Evolutionary conservation across 2,113 vertebrate genomes (phyloP).

Genomic region (Prunella fulvescens): DNA sequence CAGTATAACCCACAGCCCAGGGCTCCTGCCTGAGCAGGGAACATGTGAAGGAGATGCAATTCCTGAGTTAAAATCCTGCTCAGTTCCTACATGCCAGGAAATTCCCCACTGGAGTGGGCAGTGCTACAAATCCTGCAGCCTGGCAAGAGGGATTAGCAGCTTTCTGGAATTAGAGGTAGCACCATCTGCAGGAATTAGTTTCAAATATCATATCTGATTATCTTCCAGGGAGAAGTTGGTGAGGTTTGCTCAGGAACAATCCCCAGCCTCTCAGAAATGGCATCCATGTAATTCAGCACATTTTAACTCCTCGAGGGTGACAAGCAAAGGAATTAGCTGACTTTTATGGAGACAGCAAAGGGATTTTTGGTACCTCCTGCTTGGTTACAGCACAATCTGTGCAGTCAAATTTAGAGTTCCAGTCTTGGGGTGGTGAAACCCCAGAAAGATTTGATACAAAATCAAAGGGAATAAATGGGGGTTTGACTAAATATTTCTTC

Average conservation of each 20-base stretch:
- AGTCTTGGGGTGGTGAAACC: background rate
- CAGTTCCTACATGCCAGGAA: background rate
- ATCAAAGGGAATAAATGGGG: background rate
- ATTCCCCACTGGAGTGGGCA: background rate
- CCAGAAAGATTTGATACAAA: background rate
- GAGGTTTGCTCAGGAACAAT: background rate
- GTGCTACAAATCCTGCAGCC: background rate
- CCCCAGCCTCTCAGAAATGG: background rate
- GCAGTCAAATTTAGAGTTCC: background rate
- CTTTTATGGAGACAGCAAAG: background rate
- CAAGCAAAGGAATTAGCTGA: background rate
- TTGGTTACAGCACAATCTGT: background rate
- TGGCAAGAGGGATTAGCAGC: background rate
- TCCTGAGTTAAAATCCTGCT: background rate
- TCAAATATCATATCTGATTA: background rate
- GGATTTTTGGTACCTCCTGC: background rate
- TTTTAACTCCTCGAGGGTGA: background rate
- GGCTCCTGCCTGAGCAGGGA: background rate
- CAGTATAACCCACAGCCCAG: background rate
- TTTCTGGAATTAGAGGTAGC: background rate
- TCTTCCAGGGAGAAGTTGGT: background rate
- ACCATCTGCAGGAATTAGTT: background rate
- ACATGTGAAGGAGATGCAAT: background rate
- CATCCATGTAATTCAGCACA: background rate
- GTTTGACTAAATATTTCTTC: background rate